Conservation (phyloP, 2,888 invertebrate genomes). For the Sussaba pulchella region DNA sequence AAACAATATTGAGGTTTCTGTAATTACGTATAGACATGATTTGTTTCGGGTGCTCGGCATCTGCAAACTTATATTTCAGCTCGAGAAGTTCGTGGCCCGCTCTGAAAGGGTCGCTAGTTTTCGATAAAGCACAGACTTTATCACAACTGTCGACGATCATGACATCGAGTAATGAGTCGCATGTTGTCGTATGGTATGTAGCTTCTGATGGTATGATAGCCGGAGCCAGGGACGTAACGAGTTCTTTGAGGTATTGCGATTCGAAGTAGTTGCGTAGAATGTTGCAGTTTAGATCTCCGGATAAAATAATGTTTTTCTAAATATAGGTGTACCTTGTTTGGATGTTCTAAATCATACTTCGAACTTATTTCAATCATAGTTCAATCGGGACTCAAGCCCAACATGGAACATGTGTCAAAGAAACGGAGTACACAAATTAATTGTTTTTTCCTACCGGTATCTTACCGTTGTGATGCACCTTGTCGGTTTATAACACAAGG, state of each 20-base stretch:
- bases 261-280: neutral
- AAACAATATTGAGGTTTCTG: neutral
- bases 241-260: neutral
- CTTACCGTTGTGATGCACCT: too few species aligned
- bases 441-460: too few species aligned
- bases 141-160: constrained; percentile 7
- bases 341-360: too few species aligned
- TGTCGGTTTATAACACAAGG: too few species aligned
- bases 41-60: neutral
- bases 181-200: constrained; percentile 14
- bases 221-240: neutral
- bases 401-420: too few species aligned
- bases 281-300: constrained; percentile 28
- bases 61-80: neutral
- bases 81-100: constrained; percentile 3
- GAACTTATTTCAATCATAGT: too few species aligned
- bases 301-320: constrained; percentile 20
- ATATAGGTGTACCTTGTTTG: too few species aligned
- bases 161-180: constrained; percentile 26
- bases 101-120: constrained; percentile 17
- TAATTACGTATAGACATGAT: neutral
- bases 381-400: too few species aligned
- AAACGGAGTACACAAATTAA: too few species aligned
- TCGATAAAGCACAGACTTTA: neutral
- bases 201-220: neutral